Evolutionary conservation across 2,888 invertebrate genomes (phyloP).

Genomic region (Sepiola atlantica): DNA sequence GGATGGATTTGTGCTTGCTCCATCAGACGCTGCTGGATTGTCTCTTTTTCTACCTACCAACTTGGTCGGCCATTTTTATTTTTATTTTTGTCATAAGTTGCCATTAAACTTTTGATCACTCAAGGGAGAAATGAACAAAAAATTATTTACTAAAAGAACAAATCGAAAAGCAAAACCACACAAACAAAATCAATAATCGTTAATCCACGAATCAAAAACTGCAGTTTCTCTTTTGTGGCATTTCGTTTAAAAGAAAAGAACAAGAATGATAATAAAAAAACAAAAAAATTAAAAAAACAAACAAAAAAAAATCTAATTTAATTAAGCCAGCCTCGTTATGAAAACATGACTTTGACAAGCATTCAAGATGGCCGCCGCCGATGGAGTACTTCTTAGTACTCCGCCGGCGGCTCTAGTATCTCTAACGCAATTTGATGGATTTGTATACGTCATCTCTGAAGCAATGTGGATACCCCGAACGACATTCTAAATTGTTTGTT

Average conservation of each 20-base stretch:
- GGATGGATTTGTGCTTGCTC: no score
- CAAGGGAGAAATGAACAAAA: background rate
- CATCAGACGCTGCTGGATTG: background rate
- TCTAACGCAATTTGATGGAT: background rate
- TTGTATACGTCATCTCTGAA: background rate
- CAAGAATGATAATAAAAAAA: no score
- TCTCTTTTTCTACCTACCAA: background rate
- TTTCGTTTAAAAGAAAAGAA: no score
- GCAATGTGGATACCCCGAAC: conserved; percentile 36
- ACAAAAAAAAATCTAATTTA: background rate
- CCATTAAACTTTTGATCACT: conserved; percentile 1
- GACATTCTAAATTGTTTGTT: background rate
- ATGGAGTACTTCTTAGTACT: no score
- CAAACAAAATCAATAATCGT: conserved; percentile 23
- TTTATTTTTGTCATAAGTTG: background rate
- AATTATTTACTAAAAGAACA: background rate
- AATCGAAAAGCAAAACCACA: background rate
- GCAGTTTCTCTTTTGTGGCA: background rate
- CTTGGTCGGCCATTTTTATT: background rate
- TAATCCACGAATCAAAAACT: background rate
- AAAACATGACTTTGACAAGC: background rate
- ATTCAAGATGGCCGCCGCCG: conserved; percentile 41
- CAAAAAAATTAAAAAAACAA: background rate
- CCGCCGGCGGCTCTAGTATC: background rate
- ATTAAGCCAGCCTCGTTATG: conserved; percentile 32